Percentiles rank a stretch among this genome's conserved stretches.
These are phyloP conservation scores for Helogale parvula DNA, from an alignment of 2,113 vertebrate species.

Conservation along the genomic window DNA sequence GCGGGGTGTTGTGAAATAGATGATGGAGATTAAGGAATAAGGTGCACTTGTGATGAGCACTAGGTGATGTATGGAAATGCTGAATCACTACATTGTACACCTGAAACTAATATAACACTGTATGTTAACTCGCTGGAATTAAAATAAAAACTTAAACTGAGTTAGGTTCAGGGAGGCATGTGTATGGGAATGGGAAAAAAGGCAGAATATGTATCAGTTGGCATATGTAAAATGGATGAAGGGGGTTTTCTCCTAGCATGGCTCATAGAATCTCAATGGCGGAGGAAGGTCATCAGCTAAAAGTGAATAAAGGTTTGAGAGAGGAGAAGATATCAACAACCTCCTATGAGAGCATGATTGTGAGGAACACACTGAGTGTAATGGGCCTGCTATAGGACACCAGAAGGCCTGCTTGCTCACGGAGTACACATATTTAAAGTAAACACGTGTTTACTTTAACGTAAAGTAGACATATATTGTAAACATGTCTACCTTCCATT, in stretches of 20 bases:
- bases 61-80: neutral
- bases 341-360: neutral
- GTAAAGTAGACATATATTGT: too few species aligned
- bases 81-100: neutral
- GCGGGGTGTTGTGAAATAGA: neutral
- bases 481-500: fast-evolving
- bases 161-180: neutral
- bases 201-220: neutral
- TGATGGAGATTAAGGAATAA: neutral
- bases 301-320: neutral
- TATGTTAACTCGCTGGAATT: neutral
- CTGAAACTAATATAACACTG: neutral
- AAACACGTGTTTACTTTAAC: too few species aligned
- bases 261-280: neutral
- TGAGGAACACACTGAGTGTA: neutral
- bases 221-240: neutral
- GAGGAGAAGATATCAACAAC: neutral
- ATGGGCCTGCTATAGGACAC: fast-evolving
- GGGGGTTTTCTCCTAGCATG: too few species aligned
- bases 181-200: neutral
- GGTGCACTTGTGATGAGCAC: neutral
- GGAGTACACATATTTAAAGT: neutral
- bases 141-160: neutral
- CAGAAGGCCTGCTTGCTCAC: neutral
- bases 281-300: neutral